phyloP scores from a whole-genome alignment of 2,797 vertebrate genomes.

The Pantherophis vulpinus region DNA sequence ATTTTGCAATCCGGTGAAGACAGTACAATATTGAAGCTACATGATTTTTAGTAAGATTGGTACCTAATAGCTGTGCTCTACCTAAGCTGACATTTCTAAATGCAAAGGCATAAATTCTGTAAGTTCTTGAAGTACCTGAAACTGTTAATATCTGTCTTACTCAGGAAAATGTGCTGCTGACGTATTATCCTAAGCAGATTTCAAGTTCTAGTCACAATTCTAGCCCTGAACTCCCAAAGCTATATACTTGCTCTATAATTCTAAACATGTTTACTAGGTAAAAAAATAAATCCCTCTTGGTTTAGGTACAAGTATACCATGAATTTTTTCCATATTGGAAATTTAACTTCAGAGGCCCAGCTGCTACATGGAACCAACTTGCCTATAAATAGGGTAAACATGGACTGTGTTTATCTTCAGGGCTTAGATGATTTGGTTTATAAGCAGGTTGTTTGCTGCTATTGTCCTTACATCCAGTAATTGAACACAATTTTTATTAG shows the following conservation, averaged over 20 bases:
- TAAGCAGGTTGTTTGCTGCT: not conserved
- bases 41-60: not conserved
- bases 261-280: constrained; percentile 15
- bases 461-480: not conserved
- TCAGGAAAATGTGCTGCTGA: not conserved
- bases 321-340: not conserved
- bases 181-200: not conserved
- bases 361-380: not conserved
- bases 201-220: not conserved
- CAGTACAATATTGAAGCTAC: not conserved
- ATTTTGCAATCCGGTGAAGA: not conserved
- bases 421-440: not conserved
- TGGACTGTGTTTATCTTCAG: not conserved
- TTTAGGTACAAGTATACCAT: not conserved
- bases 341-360: not conserved
- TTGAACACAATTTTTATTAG: not conserved
- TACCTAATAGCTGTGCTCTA: not conserved
- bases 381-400: constrained; percentile 2
- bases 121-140: not conserved
- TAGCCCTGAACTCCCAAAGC: not conserved
- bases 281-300: not conserved
- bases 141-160: not conserved
- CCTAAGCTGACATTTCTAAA: not conserved
- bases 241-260: not conserved
- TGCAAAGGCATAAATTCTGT: not conserved